Base-by-base conservation (phyloP, 2,888 invertebrate genomes). In the Notodromas monacha region DNA sequence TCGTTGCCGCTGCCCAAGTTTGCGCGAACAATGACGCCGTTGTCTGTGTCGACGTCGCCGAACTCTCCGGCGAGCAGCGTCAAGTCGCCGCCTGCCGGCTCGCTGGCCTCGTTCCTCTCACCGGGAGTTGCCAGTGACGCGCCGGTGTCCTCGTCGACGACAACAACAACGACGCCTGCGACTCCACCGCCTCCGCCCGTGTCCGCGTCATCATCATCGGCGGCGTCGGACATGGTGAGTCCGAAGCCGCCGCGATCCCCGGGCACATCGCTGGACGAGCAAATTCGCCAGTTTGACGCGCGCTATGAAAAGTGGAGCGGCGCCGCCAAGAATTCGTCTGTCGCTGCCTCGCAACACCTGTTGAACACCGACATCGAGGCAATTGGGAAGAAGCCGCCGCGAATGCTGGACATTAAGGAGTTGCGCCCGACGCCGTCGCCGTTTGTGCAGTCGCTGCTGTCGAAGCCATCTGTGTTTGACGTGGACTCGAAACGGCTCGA, bases 401-500 rank as follows among this genome's bases (percentile, higher is more conserved):
- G 12, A 41, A 57, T 74, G 32, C 58, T 74, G 26, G 72, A 74
- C 41, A 55, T 73, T 34, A 41, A 44, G 28, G 69, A 73, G 45
- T 60, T 70, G 35, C 67, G 69, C 43, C 60, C 72, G 34, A 74
- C 81, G 46, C 84, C 81, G 1, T 84, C 84, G 14, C 81, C 81
- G 41, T 81, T 86, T 42, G 73, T 81, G 26, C 73, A 76, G 43
- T 74, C 77, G 14, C 61, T 89, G 41, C 58, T 86, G 42, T 76
- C 81, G 4, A 76, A 77, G 48, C 66, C 72, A 37, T 81, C 79
- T 31, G 76, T 89, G 31, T 86, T 89, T 50, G 89, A 89, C 47
- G 86, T 86, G 48, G 89, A 89, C 48, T 65, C 72, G 26, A 79
- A 84, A 50, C 59, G 89, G 16, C 56, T 89, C 34, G 81, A 81